phyloP scores from a whole-genome alignment of 2,113 vertebrate species.

The Tautogolabrus adspersus region DNA sequence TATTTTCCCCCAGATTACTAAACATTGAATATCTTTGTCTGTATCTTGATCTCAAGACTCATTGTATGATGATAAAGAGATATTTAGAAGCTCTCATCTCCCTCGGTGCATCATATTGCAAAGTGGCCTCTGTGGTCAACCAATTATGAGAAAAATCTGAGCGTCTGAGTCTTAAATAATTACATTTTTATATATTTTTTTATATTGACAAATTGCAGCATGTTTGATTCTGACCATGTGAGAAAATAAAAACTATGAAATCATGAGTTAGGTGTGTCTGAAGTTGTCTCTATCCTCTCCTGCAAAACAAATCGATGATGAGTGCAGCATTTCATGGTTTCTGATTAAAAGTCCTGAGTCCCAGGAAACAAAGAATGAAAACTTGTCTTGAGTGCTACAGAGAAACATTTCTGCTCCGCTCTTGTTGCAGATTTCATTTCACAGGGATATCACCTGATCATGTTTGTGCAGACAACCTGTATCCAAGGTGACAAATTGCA shows the following conservation, averaged over 20 bases:
- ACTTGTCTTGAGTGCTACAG: conserved; percentile 7
- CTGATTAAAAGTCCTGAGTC: neutral
- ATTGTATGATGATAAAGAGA: no score
- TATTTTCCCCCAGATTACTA: neutral
- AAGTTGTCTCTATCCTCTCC: neutral
- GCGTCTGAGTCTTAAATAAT: neutral
- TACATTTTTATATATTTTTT: neutral
- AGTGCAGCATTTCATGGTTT: neutral
- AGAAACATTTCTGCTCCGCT: conserved; percentile 4
- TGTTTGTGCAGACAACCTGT: neutral
- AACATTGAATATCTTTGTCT: neutral
- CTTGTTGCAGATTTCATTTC: conserved; percentile 22
- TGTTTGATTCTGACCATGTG: neutral
- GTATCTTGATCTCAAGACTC: neutral
- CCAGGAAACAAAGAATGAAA: neutral
- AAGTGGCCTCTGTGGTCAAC: neutral
- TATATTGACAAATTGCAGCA: neutral
- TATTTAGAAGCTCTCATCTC: neutral
- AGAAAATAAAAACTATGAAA: neutral
- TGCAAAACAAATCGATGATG: conserved; percentile 10
- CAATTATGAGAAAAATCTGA: no score
- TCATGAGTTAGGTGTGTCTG: neutral
- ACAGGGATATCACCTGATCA: conserved; percentile 27
- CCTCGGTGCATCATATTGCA: no score
- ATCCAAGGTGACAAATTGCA: neutral